A percentile compares a stretch with the other conserved stretches of the same genome.
These are phyloP conservation scores for Temnothorax ravouxi DNA, from an alignment of 2,888 invertebrate genomes.

Conservation along the genomic window DNA sequence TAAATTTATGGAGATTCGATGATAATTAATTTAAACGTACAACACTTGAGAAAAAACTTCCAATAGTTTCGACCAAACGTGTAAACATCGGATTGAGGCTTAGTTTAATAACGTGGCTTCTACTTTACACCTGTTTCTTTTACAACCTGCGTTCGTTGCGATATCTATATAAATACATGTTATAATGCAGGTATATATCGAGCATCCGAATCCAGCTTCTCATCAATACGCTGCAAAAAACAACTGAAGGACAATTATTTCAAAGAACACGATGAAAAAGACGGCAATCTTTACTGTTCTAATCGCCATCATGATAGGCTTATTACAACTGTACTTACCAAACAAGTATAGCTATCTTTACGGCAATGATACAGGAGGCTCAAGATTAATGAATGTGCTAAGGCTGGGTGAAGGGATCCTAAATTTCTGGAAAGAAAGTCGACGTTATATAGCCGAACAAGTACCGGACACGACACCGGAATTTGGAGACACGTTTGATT, in stretches of 20 bases:
- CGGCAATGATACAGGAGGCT: background rate
- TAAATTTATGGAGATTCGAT: background rate
- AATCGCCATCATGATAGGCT: background rate
- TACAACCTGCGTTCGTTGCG: background rate
- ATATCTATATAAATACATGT: background rate
- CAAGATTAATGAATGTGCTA: background rate
- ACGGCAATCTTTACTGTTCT: background rate
- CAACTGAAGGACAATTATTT: background rate
- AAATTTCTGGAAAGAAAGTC: background rate
- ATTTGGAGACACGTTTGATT: slow-evolving; percentile 88
- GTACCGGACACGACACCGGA: slow-evolving; percentile 85
- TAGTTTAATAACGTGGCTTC: background rate
- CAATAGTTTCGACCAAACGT: background rate
- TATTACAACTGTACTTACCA: background rate
- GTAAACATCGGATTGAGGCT: background rate
- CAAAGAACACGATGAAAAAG: background rate
- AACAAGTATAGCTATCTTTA: background rate
- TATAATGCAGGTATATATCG: background rate
- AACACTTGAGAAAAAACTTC: background rate
- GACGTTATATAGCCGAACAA: background rate
- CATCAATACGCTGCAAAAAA: background rate
- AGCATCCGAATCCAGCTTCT: background rate
- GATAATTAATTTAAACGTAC: background rate
- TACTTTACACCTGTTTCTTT: background rate
- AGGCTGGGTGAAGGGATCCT: background rate